Percentiles rank a stretch among this genome's conserved stretches.
phyloP scores from a whole-genome alignment of 2,888 invertebrate genomes.

The Hydropsyche betteni region DNA sequence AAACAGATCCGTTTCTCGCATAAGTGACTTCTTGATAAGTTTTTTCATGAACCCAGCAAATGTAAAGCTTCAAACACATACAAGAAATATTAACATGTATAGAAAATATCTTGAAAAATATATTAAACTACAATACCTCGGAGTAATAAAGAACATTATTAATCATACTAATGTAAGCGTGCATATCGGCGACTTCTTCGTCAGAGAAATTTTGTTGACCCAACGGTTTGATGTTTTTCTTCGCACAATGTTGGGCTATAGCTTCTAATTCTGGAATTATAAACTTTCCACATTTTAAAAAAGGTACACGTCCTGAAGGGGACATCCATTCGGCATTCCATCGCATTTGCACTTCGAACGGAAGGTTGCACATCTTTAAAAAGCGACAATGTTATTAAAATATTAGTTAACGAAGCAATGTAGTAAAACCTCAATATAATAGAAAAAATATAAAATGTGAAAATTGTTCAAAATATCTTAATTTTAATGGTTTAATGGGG shows the following conservation, averaged over 20 bases:
- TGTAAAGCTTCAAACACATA: slow-evolving; percentile 70
- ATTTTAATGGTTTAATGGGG: too few relatives aligned
- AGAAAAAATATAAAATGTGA: background rate
- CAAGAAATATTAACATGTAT: background rate
- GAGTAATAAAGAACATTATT: slow-evolving; percentile 90
- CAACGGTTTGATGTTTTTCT: slow-evolving; percentile 81
- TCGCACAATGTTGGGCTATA: slow-evolving; percentile 87
- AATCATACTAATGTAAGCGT: slow-evolving; percentile 91
- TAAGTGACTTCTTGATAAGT: slow-evolving; percentile 85
- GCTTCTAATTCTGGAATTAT: slow-evolving; percentile 91
- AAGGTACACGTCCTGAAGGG: slow-evolving; percentile 91
- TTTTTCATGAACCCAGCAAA: slow-evolving; percentile 85
- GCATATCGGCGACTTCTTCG: slow-evolving; percentile 86
- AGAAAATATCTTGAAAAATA: background rate
- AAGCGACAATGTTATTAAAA: background rate
- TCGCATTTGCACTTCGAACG: slow-evolving; percentile 81
- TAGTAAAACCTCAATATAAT: background rate
- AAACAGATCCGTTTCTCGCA: slow-evolving; percentile 85
- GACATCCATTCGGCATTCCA: slow-evolving; percentile 98
- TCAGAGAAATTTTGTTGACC: slow-evolving; percentile 71
- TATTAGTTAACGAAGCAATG: too few relatives aligned
- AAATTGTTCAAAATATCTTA: too few relatives aligned
- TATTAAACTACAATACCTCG: slow-evolving; percentile 68
- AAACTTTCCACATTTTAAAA: slow-evolving; percentile 89
- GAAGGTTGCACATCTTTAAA: slow-evolving; percentile 81